Evolutionary conservation across 2,113 vertebrate species (phyloP).

Genomic region (Sinocyclocheilus maitianheensis): DNA sequence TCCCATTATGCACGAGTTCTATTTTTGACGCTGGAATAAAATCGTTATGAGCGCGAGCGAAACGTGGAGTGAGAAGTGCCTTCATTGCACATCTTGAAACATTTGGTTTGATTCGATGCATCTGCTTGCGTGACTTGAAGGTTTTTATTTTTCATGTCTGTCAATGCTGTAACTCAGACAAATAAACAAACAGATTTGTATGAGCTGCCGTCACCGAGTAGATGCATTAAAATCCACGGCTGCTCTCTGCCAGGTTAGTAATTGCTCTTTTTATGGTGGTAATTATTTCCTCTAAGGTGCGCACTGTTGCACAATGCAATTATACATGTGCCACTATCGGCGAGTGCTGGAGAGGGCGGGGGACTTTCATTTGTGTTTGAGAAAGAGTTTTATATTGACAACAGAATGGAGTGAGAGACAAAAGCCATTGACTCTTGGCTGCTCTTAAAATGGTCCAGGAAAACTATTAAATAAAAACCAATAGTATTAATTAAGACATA

Average conservation of each 20-base stretch:
- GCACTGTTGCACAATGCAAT: conserved; percentile 80
- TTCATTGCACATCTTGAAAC: conserved; percentile 18
- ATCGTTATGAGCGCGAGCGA: neutral
- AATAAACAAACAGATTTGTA: conserved; percentile 71
- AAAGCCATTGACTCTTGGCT: neutral
- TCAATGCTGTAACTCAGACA: conserved; percentile 74
- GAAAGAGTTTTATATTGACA: neutral
- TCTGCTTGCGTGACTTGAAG: conserved; percentile 19
- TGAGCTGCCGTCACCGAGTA: conserved; percentile 68
- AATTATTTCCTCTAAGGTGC: conserved; percentile 84
- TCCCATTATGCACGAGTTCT: conserved; percentile 49
- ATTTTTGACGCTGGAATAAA: conserved; percentile 5
- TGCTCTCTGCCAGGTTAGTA: conserved; percentile 81
- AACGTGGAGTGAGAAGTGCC: neutral
- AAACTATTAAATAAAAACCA: neutral
- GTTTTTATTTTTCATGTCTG: neutral
- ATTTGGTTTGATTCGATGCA: conserved; percentile 35
- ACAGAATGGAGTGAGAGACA: neutral
- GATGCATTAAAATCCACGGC: conserved; percentile 73
- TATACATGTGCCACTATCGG: conserved; percentile 74
- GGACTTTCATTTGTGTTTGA: conserved; percentile 61
- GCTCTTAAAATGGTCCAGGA: conserved; percentile 27
- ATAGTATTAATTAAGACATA: neutral
- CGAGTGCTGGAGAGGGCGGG: conserved; percentile 62
- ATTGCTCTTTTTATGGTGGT: conserved; percentile 82